Conservation (phyloP, 2,797 vertebrate species). For the Morelia viridis region DNA sequence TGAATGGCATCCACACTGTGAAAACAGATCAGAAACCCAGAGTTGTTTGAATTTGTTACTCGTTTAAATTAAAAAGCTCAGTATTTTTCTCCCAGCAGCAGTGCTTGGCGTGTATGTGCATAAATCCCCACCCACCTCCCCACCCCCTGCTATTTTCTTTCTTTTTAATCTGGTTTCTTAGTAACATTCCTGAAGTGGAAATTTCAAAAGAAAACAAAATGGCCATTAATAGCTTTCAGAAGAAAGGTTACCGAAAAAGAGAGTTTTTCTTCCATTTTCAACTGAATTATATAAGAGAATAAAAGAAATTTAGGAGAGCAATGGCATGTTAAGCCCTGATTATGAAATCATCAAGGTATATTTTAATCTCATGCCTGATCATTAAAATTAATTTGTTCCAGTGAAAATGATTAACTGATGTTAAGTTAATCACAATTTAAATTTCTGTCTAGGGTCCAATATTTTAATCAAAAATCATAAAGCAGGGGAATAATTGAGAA, state of each 20-base stretch:
- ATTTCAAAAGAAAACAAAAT: slow-evolving; percentile 50
- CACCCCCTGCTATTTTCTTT: slow-evolving; percentile 6
- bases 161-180: slow-evolving; percentile 44
- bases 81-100: slow-evolving; percentile 2
- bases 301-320: slow-evolving; percentile 24
- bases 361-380: slow-evolving; percentile 45
- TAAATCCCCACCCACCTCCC: background rate
- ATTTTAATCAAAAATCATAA: slow-evolving; percentile 59
- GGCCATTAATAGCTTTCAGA: slow-evolving; percentile 27
- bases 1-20: background rate
- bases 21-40: slow-evolving; percentile 13
- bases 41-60: background rate
- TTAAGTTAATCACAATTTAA: slow-evolving; percentile 47
- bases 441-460: slow-evolving; percentile 55
- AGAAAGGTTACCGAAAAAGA: slow-evolving; percentile 34
- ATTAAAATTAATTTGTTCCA: slow-evolving; percentile 42
- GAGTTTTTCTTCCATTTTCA: slow-evolving; percentile 19
- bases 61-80: background rate
- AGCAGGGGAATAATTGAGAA: slow-evolving; percentile 50
- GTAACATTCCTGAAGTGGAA: slow-evolving; percentile 49
- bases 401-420: slow-evolving; percentile 43
- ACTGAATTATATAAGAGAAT: slow-evolving; percentile 8
- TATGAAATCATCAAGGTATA: slow-evolving; percentile 49
- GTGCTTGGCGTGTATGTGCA: background rate
- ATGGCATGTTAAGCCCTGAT: slow-evolving; percentile 43